These are phyloP conservation scores for Sorex fumeus DNA, from an alignment of 2,113 vertebrate species.

Conservation along the genomic window DNA sequence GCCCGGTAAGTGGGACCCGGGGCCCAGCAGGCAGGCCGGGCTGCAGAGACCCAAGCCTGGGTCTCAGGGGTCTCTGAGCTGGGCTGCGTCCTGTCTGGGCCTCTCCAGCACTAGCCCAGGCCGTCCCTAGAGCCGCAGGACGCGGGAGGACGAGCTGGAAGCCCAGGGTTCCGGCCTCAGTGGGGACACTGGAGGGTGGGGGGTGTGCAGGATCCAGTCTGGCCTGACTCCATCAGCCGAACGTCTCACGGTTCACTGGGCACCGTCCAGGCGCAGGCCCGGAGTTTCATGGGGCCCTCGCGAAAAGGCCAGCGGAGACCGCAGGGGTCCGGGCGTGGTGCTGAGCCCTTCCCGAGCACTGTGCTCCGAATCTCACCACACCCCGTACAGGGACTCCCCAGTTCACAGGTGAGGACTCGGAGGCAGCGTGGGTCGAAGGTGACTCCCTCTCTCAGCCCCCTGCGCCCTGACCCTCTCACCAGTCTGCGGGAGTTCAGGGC, in stretches of 20 bases:
- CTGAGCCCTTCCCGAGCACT: constrained; percentile 59
- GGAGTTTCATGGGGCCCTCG: background rate
- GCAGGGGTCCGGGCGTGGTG: background rate
- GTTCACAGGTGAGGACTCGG: no score
- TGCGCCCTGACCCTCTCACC: fast-evolving
- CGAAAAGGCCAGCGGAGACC: no score
- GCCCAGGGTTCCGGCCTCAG: no score
- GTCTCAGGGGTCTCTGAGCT: background rate
- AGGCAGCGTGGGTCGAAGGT: no score
- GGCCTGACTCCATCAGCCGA: no score
- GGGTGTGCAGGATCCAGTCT: no score
- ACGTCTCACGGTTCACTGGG: no score
- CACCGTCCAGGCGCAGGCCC: no score
- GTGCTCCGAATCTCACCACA: background rate
- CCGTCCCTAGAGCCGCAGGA: background rate
- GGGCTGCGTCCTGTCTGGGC: background rate
- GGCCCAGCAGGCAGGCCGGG: background rate
- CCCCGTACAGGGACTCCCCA: no score
- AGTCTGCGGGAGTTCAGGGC: no score
- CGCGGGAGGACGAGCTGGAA: no score
- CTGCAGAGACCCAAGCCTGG: background rate
- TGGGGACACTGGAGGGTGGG: no score
- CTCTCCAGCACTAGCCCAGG: background rate
- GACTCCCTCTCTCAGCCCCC: background rate
- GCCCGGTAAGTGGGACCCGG: background rate